These are phyloP conservation scores for Microplitis deprimator DNA, from an alignment of 2,888 invertebrate species.

Conservation along the genomic window DNA sequence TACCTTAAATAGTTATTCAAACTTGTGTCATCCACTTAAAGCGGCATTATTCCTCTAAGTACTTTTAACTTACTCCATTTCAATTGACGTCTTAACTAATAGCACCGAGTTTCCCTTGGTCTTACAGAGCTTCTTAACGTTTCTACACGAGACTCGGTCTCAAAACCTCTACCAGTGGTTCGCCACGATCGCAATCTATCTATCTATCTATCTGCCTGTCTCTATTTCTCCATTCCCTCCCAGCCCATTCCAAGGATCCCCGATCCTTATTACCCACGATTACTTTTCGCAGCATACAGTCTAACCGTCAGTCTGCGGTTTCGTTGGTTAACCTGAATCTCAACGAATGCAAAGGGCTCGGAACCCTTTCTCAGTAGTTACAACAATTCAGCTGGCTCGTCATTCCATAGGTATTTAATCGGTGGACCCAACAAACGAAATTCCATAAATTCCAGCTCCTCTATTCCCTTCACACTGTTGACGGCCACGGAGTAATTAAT, in stretches of 20 bases:
- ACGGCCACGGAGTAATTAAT: neutral
- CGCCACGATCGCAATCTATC: neutral
- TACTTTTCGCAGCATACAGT: slow-evolving; percentile 39
- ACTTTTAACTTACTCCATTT: neutral
- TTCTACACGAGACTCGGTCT: neutral
- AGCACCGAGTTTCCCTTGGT: neutral
- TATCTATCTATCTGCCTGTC: neutral
- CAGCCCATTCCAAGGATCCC: slow-evolving; percentile 25
- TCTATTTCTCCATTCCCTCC: neutral
- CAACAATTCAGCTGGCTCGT: neutral
- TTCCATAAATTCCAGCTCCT: slow-evolving; percentile 6
- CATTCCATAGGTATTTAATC: slow-evolving; percentile 31
- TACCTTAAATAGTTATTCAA: neutral
- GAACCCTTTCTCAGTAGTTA: slow-evolving; percentile 23
- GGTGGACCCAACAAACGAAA: slow-evolving; percentile 29
- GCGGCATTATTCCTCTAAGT: neutral
- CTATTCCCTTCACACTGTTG: neutral
- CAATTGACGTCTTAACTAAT: slow-evolving; percentile 1
- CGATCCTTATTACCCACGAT: slow-evolving; percentile 43
- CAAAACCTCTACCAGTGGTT: neutral
- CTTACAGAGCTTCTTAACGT: neutral
- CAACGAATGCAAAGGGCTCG: slow-evolving; percentile 40
- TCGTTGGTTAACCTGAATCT: slow-evolving; percentile 43
- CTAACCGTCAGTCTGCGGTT: slow-evolving; percentile 46
- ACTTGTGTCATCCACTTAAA: neutral